Evolutionary conservation across 2,888 invertebrate species (phyloP), one percentile per base, ranked within the genome.

Genomic region (Busseola fusca): DNA sequence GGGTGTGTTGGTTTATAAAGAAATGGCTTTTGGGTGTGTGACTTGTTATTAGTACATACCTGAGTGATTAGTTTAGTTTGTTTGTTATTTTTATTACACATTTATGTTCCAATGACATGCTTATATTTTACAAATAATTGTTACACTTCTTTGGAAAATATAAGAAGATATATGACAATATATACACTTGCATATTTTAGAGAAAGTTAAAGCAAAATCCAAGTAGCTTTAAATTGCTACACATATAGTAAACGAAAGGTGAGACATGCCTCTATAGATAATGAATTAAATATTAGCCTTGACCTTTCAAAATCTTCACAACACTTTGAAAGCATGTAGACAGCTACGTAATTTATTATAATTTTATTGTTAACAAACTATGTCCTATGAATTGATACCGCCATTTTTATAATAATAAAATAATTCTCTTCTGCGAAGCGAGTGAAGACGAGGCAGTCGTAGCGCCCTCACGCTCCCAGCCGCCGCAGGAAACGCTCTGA

Each of bases 1-100:
- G 48, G 64, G 80, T 59, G 71, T 73, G 71, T 65, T 45, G 60
- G 34, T 63, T 50, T 78, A 59, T 69, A 67, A 67, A 81, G 71
- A 65, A 80, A 72, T 80, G 64, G 64, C 59, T 82, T 76, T 76
- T 77, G 60, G 77, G 80, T 77, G 76, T 80, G 82, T 76, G n/a
- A 64, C 64, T 58, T 48, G n/a, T 63, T 56, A 37, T 68, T 78
- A 66, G 37, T 64, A 56, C 14, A 37, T 50, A 57, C 48, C 72
- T 68, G 52, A 69, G 74, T 74, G 60, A 77, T 78, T 77, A 69
- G 56, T 77, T 71, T 64, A 25, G 30, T 80, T 74, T 68, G 18
- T 64, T 52, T 64, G 45, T 63, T 59, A 45, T 65, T 72, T 59
- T 54, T 37, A 37, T 58, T 59, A 7, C 25, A 42, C 6, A 16